Percentiles rank a stretch among this genome's conserved stretches.
These are phyloP conservation scores for Gasterosteus nipponicus DNA, from an alignment of 2,113 vertebrate species.

Conservation along the genomic window DNA sequence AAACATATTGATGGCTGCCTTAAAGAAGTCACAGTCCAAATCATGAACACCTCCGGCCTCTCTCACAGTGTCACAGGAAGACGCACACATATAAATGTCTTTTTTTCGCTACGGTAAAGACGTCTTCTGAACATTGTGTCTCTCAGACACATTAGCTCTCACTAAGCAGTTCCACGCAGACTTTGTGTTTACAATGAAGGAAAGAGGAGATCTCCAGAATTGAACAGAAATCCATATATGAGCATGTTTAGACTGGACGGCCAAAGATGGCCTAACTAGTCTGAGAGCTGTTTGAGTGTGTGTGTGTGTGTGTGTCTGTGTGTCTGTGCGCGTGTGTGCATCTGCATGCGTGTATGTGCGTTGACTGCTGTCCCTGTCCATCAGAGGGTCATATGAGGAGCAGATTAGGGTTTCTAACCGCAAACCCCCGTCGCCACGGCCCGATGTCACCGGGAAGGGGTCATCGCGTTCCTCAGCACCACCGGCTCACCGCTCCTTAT, in stretches of 20 bases:
- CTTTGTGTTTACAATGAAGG: constrained; percentile 53
- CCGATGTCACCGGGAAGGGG: constrained; percentile 59
- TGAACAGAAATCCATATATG: constrained; percentile 68
- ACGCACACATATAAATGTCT: neutral
- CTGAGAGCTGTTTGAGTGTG: constrained; percentile 35
- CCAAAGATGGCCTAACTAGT: constrained; percentile 51
- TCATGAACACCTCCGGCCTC: neutral
- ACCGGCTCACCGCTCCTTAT: constrained; percentile 58
- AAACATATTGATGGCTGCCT: neutral
- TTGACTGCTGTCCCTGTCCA: constrained; percentile 76
- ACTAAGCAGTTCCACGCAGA: constrained; percentile 7
- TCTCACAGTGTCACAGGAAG: neutral
- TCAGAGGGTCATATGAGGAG: constrained; percentile 80
- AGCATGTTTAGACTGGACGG: constrained; percentile 70
- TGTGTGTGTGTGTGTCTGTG: constrained; percentile 21
- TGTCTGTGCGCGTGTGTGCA: constrained; percentile 24
- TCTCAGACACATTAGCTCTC: constrained; percentile 25
- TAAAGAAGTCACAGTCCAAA: neutral
- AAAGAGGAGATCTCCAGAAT: constrained; percentile 50
- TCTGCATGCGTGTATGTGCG: constrained; percentile 35
- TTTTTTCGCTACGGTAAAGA: constrained; percentile 5
- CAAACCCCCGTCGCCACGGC: constrained; percentile 74
- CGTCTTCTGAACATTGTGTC: constrained; percentile 13
- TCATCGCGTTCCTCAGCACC: constrained; percentile 60
- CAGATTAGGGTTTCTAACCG: constrained; percentile 81